Conservation (phyloP, 2,797 vertebrate species). For the Macroramphosus scolopax region DNA sequence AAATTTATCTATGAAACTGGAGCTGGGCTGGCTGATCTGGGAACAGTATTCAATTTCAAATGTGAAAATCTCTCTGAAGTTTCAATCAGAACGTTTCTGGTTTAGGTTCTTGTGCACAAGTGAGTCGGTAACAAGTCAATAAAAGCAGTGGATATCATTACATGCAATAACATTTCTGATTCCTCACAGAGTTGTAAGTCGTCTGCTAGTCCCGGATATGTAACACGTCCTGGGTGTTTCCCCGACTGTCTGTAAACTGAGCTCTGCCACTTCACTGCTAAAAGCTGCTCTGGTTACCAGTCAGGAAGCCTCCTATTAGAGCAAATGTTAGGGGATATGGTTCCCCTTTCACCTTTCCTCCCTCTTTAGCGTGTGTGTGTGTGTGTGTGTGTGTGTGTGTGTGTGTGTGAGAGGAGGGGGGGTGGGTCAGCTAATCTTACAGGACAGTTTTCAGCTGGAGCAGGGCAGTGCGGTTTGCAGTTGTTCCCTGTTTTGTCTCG, state of each 20-base stretch:
- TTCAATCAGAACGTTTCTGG: too few species aligned
- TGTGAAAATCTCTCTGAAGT: too few species aligned
- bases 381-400: conserved; percentile 22
- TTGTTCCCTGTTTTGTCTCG: conserved; percentile 36
- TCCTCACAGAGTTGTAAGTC: conserved; percentile 35
- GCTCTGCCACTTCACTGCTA: conserved; percentile 60
- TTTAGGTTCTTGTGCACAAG: too few species aligned
- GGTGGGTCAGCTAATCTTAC: conserved; percentile 48
- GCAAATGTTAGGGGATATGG: conserved; percentile 68
- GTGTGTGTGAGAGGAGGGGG: neutral
- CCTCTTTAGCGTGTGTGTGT: conserved; percentile 35
- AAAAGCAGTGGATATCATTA: conserved; percentile 10
- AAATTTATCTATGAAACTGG: conserved; percentile 9
- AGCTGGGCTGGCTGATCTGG: conserved; percentile 13
- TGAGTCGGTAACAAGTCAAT: neutral
- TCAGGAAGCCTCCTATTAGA: conserved; percentile 78
- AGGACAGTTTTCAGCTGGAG: conserved; percentile 55
- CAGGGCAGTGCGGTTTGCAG: conserved; percentile 39
- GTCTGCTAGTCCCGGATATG: conserved; percentile 33
- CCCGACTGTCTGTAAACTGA: conserved; percentile 62
- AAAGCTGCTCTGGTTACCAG: conserved; percentile 68
- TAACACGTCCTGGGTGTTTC: conserved; percentile 60
- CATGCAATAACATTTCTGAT: conserved; percentile 5
- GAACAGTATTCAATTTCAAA: conserved; percentile 12
- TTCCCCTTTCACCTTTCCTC: conserved; percentile 61